Evolutionary conservation across 2,888 invertebrate genomes (phyloP), one percentile per base, ranked within the genome.

Genomic region (Zhuqinia jingwanae): DNA sequence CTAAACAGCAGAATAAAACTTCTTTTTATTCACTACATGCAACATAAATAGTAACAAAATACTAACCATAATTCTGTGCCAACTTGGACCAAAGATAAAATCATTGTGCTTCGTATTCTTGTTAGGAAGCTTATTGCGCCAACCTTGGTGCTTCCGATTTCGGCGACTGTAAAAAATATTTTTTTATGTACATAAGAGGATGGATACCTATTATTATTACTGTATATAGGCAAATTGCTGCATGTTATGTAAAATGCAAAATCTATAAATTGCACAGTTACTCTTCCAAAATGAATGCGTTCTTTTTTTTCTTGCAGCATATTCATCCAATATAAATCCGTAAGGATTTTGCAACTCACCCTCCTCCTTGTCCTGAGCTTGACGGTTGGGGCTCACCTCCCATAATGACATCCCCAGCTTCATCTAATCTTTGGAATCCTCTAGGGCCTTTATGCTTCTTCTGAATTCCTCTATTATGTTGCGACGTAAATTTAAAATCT

Each of bases 61-160:
- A 8, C 17, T 15, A 76, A 90, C 90, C 42, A 81, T 85, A 10
- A 89, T 83, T 88, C 89, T 90, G 68, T 90, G 90, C 90, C 90
- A 90, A 6, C 77, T 81, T 5, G 90, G 90, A 13, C 90, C 90
- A 70, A 87, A 89, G 3, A 83, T 50, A 65, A 88, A 83, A 50
- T 70, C 50, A 22, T 58, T 80, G 2, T 80, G 60, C 77, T 87
- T 86, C 60, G 10, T 36, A 17, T 78, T 60, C 80, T 70, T 68
- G 20, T 36, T 36, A 36, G n/a, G 17, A 20, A 60, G 36, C 56
- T 83, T 77, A 36, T 77, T 85, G 45, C 86, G 25, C 75, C 82
- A 88, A 56, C 85, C 58, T 20, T 84, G 75, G 11, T 68, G 17
- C 27, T 73, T 85, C 8, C 68, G 36, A n/a, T 76, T 68, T 15